Conservation (phyloP, 2,797 vertebrate genomes). For the Fundulus diaphanus region DNA sequence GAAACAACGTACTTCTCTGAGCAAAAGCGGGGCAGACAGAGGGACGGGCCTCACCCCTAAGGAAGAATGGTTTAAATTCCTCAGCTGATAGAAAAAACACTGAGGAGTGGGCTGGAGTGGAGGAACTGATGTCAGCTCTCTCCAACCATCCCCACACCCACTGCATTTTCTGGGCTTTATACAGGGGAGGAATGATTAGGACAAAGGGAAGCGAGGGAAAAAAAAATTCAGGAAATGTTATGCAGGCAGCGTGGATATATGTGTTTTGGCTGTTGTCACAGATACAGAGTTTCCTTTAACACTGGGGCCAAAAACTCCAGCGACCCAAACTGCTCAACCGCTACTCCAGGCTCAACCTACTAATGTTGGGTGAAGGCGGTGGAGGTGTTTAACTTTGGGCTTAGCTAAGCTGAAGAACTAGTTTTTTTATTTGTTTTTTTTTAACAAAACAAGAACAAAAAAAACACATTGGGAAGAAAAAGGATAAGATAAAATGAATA, state of each 20-base stretch:
- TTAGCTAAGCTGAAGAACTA: neutral
- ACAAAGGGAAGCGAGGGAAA: neutral
- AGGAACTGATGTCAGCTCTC: constrained; percentile 66
- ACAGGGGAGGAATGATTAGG: constrained; percentile 20
- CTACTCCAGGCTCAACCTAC: constrained; percentile 26
- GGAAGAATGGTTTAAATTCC: constrained; percentile 76
- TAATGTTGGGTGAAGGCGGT: constrained; percentile 37
- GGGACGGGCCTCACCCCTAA: constrained; percentile 68
- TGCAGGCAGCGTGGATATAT: constrained; percentile 21
- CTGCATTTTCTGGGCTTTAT: constrained; percentile 30
- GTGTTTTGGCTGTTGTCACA: constrained; percentile 29
- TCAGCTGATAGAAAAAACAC: constrained; percentile 74
- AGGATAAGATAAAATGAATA: neutral
- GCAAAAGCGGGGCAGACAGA: constrained; percentile 57
- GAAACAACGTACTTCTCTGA: constrained; percentile 63
- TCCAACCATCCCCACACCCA: constrained; percentile 37
- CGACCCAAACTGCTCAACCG: constrained; percentile 18
- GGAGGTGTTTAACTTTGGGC: neutral
- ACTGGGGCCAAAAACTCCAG: constrained; percentile 20
- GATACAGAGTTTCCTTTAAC: constrained; percentile 18
- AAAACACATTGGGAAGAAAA: neutral
- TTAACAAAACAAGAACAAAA: neutral
- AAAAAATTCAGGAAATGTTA: constrained; percentile 16
- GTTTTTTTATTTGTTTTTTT: too few species aligned
- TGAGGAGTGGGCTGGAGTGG: constrained; percentile 43